phyloP scores from a whole-genome alignment of 2,113 vertebrate genomes.

The Protobothrops flavoviridis region DNA sequence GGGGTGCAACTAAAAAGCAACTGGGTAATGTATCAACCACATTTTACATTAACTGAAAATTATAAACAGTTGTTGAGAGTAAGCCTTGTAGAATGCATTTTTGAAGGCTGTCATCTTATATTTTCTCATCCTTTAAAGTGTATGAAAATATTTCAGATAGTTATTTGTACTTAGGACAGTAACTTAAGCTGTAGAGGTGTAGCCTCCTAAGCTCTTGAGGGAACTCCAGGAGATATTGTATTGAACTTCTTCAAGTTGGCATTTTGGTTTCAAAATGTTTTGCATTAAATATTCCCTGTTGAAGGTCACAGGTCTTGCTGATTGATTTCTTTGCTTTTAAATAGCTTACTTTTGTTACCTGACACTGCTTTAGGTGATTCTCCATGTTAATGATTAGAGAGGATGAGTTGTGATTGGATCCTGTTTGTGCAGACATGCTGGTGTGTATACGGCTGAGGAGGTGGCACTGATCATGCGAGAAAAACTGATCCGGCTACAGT shows the following conservation, averaged over 20 bases:
- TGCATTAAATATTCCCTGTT: background rate
- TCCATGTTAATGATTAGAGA: background rate
- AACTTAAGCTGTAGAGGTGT: background rate
- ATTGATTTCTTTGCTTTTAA: background rate
- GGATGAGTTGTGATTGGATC: background rate
- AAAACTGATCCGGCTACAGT: conserved; percentile 94
- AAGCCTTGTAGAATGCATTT: background rate
- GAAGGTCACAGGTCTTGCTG: background rate
- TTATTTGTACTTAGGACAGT: background rate
- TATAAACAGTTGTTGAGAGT: background rate
- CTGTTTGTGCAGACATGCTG: conserved; percentile 81
- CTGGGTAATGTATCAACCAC: background rate
- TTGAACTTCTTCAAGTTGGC: background rate
- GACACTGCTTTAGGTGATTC: background rate
- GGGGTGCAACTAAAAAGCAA: background rate
- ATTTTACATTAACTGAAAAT: background rate
- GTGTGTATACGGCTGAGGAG: conserved; percentile 95
- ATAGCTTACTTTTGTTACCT: conserved; percentile 4
- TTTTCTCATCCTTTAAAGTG: background rate
- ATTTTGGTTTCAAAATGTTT: background rate
- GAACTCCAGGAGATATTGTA: background rate
- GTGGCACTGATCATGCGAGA: conserved; percentile 94
- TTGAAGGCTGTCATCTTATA: background rate
- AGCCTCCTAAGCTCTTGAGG: background rate
- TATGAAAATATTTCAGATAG: background rate